Conservation (phyloP, 2,113 vertebrate genomes). For the Collichthys lucidus region DNA sequence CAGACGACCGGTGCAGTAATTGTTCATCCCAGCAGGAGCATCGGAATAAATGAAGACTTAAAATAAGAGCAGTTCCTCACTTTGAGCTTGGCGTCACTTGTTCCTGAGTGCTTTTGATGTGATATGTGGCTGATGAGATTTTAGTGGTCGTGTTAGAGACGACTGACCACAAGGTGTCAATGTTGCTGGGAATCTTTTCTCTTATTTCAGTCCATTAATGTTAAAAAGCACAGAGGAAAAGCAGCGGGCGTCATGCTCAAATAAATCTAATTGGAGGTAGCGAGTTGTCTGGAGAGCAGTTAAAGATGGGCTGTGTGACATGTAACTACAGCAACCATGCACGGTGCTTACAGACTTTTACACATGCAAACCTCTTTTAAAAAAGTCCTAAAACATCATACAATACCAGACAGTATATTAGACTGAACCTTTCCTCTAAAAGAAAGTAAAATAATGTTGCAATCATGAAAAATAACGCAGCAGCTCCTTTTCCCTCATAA, state of each 20-base stretch:
- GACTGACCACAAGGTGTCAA: slow-evolving; percentile 76
- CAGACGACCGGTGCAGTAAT: slow-evolving; percentile 43
- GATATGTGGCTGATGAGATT: slow-evolving; percentile 48
- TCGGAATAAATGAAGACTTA: slow-evolving; percentile 53
- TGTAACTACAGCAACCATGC: slow-evolving; percentile 24
- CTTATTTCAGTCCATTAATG: slow-evolving; percentile 45
- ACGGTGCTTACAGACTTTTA: background rate
- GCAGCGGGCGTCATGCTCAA: slow-evolving; percentile 54
- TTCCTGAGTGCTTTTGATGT: slow-evolving; percentile 18
- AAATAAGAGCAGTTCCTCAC: slow-evolving; percentile 32
- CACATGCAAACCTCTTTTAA: background rate
- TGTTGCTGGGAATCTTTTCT: slow-evolving; percentile 49
- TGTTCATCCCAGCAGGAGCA: slow-evolving; percentile 47
- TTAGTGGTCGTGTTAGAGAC: slow-evolving; percentile 30
- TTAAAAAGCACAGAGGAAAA: slow-evolving; percentile 4
- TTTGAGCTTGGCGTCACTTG: slow-evolving; percentile 25
- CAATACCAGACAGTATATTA: background rate
- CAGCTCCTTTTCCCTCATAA: slow-evolving; percentile 13
- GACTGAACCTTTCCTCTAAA: background rate
- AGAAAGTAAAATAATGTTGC: background rate
- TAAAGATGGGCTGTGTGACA: slow-evolving; percentile 44
- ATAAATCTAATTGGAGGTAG: slow-evolving; percentile 64
- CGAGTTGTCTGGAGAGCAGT: slow-evolving; percentile 56
- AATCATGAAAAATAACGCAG: slow-evolving; percentile 36
- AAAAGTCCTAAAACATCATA: background rate